Evolutionary conservation across 2,888 invertebrate species (phyloP).

Genomic region (Leptopterna dolabrata): DNA sequence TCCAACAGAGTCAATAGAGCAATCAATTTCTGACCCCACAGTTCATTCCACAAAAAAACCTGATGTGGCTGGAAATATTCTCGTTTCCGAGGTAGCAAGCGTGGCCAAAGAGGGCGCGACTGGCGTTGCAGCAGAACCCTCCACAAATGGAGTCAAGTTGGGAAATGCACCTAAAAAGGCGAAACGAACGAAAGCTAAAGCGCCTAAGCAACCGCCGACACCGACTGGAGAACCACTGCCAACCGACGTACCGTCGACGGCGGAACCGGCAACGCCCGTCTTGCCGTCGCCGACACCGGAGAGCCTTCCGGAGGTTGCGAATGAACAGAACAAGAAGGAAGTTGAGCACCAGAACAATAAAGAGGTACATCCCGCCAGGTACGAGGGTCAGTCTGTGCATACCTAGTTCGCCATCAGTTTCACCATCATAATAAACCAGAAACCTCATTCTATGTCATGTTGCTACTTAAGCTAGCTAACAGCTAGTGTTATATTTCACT

Average conservation of each 20-base stretch:
- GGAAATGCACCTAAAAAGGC: not conserved
- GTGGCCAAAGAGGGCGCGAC: not conserved
- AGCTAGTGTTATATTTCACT: not conserved
- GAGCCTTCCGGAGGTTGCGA: no score
- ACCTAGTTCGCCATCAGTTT: not conserved
- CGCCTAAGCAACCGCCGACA: not conserved
- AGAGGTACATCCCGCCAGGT: constrained; percentile 58
- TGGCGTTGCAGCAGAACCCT: not conserved
- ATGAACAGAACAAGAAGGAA: not conserved
- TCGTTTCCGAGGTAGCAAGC: not conserved
- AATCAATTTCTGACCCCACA: not conserved
- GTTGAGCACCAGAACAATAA: constrained; percentile 31
- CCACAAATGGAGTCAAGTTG: not conserved
- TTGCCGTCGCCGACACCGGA: no score
- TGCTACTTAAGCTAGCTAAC: not conserved
- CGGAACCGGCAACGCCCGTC: no score
- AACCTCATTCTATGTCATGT: not conserved
- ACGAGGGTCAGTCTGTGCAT: constrained; percentile 39
- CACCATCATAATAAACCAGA: not conserved
- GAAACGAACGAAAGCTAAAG: not conserved
- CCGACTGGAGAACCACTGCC: not conserved
- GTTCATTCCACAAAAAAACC: not conserved
- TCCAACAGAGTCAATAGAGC: no score
- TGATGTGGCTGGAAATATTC: not conserved
- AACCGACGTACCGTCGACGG: not conserved